Percentiles rank a stretch among this genome's conserved stretches.
phyloP scores from a whole-genome alignment of 92 coral and sea anemone species.

The Zoanthus sociatus region DNA sequence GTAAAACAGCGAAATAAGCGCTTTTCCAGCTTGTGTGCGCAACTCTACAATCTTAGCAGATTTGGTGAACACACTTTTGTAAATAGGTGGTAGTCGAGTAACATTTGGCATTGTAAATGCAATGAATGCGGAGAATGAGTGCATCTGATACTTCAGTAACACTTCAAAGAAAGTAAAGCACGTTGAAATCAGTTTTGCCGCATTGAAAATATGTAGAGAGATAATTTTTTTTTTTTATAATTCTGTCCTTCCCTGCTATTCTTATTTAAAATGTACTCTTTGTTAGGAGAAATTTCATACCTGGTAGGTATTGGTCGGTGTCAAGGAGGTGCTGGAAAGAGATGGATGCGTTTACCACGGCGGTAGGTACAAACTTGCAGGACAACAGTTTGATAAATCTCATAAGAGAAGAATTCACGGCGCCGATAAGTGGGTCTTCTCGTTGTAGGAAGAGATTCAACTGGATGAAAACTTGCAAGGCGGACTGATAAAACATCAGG shows the following conservation, averaged over 20 bases:
- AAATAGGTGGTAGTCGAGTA: no score
- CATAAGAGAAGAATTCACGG: conserved; percentile 1
- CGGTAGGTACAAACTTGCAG: conserved; percentile 55
- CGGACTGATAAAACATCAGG: conserved; percentile 48
- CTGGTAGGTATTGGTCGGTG: conserved; percentile 6
- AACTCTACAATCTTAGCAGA: no score
- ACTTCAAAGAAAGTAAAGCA: background rate
- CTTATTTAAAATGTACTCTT: conserved; percentile 4
- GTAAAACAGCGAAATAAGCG: no score
- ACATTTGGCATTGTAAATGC: conserved; percentile 3
- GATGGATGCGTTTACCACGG: conserved; percentile 39
- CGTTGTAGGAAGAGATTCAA: conserved; percentile 34
- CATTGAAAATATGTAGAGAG: background rate
- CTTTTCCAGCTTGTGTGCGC: no score
- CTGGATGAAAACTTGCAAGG: conserved; percentile 13
- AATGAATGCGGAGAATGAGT: background rate
- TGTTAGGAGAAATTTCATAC: background rate
- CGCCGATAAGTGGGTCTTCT: conserved; percentile 15
- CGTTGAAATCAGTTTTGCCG: background rate
- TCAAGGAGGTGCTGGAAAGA: conserved; percentile 37
- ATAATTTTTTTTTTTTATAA: background rate
- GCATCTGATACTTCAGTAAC: conserved; percentile 1
- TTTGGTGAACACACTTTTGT: no score
- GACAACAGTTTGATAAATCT: conserved; percentile 38
- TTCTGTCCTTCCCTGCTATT: conserved; percentile 1